Base-by-base conservation (phyloP, 2,888 invertebrate genomes). In the Harpagoxenus sublaevis region DNA sequence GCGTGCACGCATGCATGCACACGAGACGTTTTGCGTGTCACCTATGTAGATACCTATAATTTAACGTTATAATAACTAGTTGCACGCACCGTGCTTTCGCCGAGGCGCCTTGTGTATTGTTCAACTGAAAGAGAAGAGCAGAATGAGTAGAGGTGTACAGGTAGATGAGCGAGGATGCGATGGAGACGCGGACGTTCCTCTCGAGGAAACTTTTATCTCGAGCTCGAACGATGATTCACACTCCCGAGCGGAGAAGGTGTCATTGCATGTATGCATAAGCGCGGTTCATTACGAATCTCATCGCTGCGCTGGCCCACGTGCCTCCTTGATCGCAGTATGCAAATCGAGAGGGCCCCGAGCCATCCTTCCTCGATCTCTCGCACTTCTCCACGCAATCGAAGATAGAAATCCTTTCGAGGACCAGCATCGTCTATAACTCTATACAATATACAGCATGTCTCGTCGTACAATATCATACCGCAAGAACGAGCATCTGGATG, bases 221-320 rank as follows among this genome's bases (percentile, higher is more conserved):
- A 90, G 89, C 84, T 45, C 73, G 83, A 81, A 84, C 90, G 93
- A 93, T 93, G 93, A 93, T 92, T 93, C 93, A 93, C 92, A 86
- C 92, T 91, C 88, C 82, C 79, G 87, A 91, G 89, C 86, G 91
- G 89, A 89, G 94, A 94, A 94, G 94, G 94, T 94, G 94, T 94
- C 94, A 92, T 93, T 92, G 90, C 88, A 92, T 90, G 93, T 93
- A 93, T 93, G 92, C 93, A 93, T 93, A 93, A 93, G 91, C 89
- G 92, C 91, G 90, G 89, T 92, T 93, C 92, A 93, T 93, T 94
- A 93, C 89, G 84, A 65, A 23, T 23, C 88, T 85, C 85, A 62
- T 85, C 86, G 82, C 66, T 84, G 87, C 77, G 79, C 71, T 65
- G 86, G 89, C 90, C 90, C 89, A 90, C 90, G 89, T 90, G 88